Evolutionary conservation across 2,797 vertebrate genomes (phyloP).

Genomic region (Sebastes melanostomus): DNA sequence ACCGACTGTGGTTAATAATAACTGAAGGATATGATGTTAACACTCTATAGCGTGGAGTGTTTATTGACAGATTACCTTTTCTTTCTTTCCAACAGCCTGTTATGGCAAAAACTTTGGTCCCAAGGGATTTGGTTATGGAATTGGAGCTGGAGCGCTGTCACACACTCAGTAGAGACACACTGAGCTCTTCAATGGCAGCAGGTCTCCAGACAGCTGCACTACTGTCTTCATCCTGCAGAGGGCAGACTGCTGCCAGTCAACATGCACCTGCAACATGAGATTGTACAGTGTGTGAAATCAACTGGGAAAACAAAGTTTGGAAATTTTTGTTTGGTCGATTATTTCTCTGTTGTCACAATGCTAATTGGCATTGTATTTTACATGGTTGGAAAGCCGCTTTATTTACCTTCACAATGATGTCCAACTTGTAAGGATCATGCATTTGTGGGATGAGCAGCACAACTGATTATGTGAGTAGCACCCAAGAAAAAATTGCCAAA

Average conservation of each 20-base stretch:
- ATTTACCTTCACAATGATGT: no score
- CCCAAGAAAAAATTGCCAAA: no score
- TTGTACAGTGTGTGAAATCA: background rate
- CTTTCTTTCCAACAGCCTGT: slow-evolving; percentile 81
- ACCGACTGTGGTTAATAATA: background rate
- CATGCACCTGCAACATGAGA: background rate
- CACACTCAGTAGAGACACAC: slow-evolving; percentile 81
- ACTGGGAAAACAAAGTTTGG: no score
- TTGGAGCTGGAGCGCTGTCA: slow-evolving; percentile 91
- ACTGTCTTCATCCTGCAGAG: slow-evolving; percentile 20
- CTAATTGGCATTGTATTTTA: no score
- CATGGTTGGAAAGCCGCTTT: fast-evolving
- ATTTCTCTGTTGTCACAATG: no score
- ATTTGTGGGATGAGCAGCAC: no score
- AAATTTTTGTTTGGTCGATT: no score
- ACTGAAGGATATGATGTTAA: background rate
- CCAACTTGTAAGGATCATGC: no score
- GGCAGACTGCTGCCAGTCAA: background rate
- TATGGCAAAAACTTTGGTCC: slow-evolving; percentile 96
- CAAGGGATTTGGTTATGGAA: slow-evolving; percentile 93
- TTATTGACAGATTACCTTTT: background rate
- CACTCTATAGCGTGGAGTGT: background rate
- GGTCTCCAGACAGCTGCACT: background rate
- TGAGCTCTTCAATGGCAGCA: background rate
- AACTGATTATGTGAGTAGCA: no score